These are phyloP conservation scores for Lycaon pictus DNA, from an alignment of 2,113 vertebrate genomes.

Conservation along the genomic window DNA sequence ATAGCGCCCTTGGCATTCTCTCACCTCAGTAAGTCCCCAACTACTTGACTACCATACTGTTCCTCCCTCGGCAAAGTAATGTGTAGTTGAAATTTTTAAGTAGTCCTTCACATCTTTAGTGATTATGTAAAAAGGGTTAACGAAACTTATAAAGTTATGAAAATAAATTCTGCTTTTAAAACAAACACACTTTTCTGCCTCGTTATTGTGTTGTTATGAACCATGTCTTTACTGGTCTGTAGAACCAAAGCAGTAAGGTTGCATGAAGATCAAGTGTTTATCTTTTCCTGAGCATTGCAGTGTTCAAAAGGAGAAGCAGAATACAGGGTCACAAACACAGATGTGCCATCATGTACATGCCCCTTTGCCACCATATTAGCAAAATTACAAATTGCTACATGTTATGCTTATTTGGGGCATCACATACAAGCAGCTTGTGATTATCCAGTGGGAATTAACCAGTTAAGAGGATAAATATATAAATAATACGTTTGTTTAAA, in stretches of 20 bases:
- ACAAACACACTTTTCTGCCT: neutral
- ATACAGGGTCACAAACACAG: neutral
- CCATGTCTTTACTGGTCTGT: neutral
- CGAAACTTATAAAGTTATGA: neutral
- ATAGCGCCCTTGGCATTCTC: neutral
- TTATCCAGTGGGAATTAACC: neutral
- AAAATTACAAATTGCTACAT: neutral
- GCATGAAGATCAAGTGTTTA: neutral
- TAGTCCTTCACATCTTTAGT: neutral
- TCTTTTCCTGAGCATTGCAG: neutral
- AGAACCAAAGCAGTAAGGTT: neutral
- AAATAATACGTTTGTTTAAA: neutral
- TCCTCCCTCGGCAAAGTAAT: neutral
- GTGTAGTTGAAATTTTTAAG: neutral
- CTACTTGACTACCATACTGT: neutral
- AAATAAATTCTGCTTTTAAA: conserved; percentile 50
- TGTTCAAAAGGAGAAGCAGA: neutral
- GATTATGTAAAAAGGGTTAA: neutral
- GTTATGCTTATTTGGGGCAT: neutral
- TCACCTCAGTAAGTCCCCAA: neutral
- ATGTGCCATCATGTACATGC: neutral
- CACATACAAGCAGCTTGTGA: neutral
- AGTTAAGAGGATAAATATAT: neutral
- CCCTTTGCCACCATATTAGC: neutral
- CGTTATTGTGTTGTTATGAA: neutral